Conservation (phyloP, 2,888 invertebrate species). For the Fabriciana adippe region DNA sequence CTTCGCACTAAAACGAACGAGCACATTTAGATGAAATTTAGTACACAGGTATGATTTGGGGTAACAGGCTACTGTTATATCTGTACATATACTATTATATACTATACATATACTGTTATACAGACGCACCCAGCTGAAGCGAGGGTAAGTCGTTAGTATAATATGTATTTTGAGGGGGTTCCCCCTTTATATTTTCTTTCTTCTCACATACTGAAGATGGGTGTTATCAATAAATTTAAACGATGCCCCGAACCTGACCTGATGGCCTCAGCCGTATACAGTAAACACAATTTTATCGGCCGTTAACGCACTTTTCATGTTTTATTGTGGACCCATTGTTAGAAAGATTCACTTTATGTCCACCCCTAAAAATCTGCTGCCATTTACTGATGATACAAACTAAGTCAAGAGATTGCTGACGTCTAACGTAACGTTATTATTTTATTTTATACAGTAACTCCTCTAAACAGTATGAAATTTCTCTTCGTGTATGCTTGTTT, state of each 20-base stretch:
- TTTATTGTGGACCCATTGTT: constrained; percentile 74
- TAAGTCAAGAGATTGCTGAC: constrained; percentile 25
- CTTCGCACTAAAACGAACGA: too few species aligned
- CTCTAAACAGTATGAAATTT: too few species aligned
- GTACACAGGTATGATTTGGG: too few species aligned
- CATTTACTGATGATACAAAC: constrained; percentile 31
- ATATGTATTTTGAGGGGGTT: too few species aligned
- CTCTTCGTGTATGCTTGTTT: too few species aligned
- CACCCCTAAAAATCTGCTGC: constrained; percentile 39
- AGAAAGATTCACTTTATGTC: constrained; percentile 71
- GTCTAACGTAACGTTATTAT: not conserved
- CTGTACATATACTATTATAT: too few species aligned
- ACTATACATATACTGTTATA: too few species aligned
- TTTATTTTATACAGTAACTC: too few species aligned
- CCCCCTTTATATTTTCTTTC: not conserved
- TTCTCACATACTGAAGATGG: constrained; percentile 7
- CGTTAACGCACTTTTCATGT: constrained; percentile 78
- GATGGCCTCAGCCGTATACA: constrained; percentile 48
- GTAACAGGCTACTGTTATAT: too few species aligned
- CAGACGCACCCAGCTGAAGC: too few species aligned
- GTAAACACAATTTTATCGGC: constrained; percentile 75
- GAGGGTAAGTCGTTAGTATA: too few species aligned
- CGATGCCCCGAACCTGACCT: constrained; percentile 32
- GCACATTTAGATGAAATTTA: too few species aligned
- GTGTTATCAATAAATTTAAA: constrained; percentile 29